These are phyloP conservation scores for Trilocha varians DNA, from an alignment of 2,888 invertebrate genomes.

Conservation along the genomic window DNA sequence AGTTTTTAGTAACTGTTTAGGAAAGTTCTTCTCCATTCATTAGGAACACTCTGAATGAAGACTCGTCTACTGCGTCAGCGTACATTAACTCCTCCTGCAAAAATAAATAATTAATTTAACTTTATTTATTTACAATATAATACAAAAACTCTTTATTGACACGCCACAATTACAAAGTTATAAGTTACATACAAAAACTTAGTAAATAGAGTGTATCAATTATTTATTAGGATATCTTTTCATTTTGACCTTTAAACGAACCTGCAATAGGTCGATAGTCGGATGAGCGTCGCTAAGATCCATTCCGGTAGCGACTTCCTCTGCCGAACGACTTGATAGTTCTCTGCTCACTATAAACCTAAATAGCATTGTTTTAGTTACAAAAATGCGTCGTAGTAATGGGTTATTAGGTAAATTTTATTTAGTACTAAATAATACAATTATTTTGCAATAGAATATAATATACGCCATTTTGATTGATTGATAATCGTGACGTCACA, in stretches of 20 bases:
- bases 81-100: constrained; percentile 65
- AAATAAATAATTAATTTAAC: constrained; percentile 1
- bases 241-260: no score
- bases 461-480: no score
- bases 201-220: no score
- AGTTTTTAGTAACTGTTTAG: constrained; percentile 19
- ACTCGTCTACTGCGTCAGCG: constrained; percentile 56
- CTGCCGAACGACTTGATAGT: constrained; percentile 13
- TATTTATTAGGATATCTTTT: no score
- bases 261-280: constrained; percentile 63
- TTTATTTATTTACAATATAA: neutral
- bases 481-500: no score
- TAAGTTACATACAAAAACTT: neutral
- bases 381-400: no score
- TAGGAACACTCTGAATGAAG: constrained; percentile 57
- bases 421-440: no score
- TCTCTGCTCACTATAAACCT: constrained; percentile 13
- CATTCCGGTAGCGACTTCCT: constrained; percentile 29
- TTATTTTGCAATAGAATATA: no score
- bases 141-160: no score
- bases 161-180: neutral
- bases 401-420: no score
- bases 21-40: constrained; percentile 51
- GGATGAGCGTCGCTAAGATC: constrained; percentile 51
- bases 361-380: no score